Evolutionary conservation across 2,888 invertebrate genomes (phyloP).

Genomic region (Archips xylosteana): DNA sequence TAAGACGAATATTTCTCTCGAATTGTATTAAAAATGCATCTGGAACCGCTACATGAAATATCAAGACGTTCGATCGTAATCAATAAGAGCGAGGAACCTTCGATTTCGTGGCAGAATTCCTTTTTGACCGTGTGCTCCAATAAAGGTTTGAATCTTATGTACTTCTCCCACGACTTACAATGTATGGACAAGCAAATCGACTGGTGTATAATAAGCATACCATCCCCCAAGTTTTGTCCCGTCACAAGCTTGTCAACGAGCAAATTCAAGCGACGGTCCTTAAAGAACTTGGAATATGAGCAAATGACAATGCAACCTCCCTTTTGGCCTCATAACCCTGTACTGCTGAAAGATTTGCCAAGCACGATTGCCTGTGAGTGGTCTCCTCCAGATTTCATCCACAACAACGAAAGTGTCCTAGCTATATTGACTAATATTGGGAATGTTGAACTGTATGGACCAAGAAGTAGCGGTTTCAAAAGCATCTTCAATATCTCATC

Average conservation of each 20-base stretch:
- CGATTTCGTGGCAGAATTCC: slow-evolving; percentile 62
- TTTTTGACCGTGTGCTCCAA: slow-evolving; percentile 61
- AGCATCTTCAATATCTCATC: slow-evolving; percentile 60
- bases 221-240: slow-evolving; percentile 61
- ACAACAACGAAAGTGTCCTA: slow-evolving; percentile 57
- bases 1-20: background rate
- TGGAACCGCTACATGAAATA: slow-evolving; percentile 62
- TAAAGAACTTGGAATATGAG: slow-evolving; percentile 64
- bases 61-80: slow-evolving; percentile 57
- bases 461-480: slow-evolving; percentile 54
- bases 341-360: slow-evolving; percentile 64
- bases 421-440: slow-evolving; percentile 73
- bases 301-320: slow-evolving; percentile 69
- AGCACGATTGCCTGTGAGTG: slow-evolving; percentile 60
- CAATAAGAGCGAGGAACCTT: slow-evolving; percentile 61
- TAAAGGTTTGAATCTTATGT: slow-evolving; percentile 64
- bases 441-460: slow-evolving; percentile 62
- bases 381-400: slow-evolving; percentile 62
- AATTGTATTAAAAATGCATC: slow-evolving; percentile 10
- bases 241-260: slow-evolving; percentile 57
- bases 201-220: slow-evolving; percentile 57
- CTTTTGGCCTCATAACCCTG: slow-evolving; percentile 69
- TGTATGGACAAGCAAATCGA: slow-evolving; percentile 69
- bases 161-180: slow-evolving; percentile 62
- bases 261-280: slow-evolving; percentile 52